Conservation (phyloP, 2,113 vertebrate species). For the Oreochromis spilurus region DNA sequence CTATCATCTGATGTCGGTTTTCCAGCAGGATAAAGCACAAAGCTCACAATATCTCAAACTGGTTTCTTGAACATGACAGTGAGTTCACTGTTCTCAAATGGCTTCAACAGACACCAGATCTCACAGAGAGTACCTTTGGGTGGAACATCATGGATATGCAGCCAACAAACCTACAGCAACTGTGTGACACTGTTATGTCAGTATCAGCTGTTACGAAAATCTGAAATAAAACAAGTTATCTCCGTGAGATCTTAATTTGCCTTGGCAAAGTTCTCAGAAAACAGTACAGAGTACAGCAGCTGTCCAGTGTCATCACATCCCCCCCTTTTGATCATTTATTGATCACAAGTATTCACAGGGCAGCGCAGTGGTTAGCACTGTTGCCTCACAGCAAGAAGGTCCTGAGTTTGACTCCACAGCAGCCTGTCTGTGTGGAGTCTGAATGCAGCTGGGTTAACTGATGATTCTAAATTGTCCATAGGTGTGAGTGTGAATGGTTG, state of each 20-base stretch:
- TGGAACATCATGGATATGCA: rapidly evolving
- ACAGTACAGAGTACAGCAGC: not conserved
- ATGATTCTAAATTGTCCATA: not conserved
- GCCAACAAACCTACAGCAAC: not conserved
- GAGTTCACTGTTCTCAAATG: not conserved
- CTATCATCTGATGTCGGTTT: too few relatives aligned
- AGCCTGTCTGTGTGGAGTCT: not conserved
- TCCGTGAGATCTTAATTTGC: not conserved
- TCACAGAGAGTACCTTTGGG: not conserved
- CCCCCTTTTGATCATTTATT: not conserved
- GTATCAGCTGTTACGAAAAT: not conserved
- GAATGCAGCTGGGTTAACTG: not conserved
- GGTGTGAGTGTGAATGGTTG: not conserved
- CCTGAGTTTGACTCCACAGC: not conserved
- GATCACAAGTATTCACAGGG: not conserved
- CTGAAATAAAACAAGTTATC: not conserved
- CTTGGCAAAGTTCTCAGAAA: not conserved
- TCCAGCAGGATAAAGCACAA: not conserved
- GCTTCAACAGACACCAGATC: not conserved
- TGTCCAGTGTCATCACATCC: not conserved
- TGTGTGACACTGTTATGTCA: rapidly evolving
- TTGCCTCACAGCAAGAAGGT: not conserved
- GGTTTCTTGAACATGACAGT: rapidly evolving
- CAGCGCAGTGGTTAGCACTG: not conserved
- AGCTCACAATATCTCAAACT: not conserved